Conservation (phyloP, 2,797 vertebrate species). For the Holocentrus rufus region DNA sequence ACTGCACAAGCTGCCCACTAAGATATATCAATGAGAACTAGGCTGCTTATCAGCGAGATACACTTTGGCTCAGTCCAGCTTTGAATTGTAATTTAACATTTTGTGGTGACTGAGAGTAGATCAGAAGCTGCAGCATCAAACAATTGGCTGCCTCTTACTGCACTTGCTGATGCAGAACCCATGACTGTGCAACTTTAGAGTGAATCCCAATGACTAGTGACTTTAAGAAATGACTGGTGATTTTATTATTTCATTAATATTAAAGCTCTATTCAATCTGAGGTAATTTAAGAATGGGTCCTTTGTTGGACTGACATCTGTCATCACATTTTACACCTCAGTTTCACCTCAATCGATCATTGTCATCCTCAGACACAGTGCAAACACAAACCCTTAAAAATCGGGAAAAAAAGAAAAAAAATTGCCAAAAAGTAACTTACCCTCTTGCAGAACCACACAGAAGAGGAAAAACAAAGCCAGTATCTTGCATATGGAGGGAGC, state of each 20-base stretch:
- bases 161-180: neutral
- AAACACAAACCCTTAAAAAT: neutral
- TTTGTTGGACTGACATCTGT: neutral
- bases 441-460: conserved; percentile 81
- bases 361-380: neutral
- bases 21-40: neutral
- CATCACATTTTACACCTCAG: neutral
- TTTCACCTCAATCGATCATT: neutral
- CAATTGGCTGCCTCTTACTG: neutral
- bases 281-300: neutral
- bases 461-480: conserved; percentile 72
- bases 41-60: conserved; percentile 28
- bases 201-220: neutral
- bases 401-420: neutral
- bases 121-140: conserved; percentile 9
- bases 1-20: neutral
- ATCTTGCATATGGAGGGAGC: conserved; percentile 54
- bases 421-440: conserved; percentile 77
- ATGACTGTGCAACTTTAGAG: neutral
- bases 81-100: neutral
- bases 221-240: neutral
- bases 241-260: neutral
- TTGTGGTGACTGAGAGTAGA: neutral
- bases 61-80: neutral
- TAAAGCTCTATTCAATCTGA: too few species aligned